Evolutionary conservation across 2,888 invertebrate species (phyloP).

Genomic region (Strigamia transsilvanica): DNA sequence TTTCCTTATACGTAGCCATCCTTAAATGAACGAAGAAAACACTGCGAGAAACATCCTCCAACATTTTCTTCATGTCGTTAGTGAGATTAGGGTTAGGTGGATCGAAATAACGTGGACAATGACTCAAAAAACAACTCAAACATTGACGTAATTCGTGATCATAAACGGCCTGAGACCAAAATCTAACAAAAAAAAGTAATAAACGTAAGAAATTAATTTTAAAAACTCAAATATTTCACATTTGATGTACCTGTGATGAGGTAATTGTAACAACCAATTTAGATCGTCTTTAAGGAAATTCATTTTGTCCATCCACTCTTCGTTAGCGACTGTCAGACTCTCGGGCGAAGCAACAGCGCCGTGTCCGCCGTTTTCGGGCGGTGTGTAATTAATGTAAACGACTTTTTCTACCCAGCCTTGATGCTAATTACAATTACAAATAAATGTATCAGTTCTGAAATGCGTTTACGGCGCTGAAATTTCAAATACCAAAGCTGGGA

Average conservation of each 20-base stretch:
- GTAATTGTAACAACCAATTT: constrained; percentile 73
- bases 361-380: constrained; percentile 62
- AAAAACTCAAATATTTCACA: not conserved
- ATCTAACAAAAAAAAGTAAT: too few relatives aligned
- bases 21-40: constrained; percentile 78
- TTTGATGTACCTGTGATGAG: constrained; percentile 71
- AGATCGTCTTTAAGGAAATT: constrained; percentile 73
- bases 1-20: constrained; percentile 80
- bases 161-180: constrained; percentile 70
- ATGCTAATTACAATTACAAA: constrained; percentile 64
- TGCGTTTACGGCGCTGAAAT: not conserved
- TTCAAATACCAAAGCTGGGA: constrained; percentile 69
- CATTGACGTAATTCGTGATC: constrained; percentile 72
- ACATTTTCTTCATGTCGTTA: constrained; percentile 68
- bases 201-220: constrained; percentile 55
- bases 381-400: constrained; percentile 70
- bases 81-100: constrained; percentile 64
- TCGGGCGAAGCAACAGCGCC: too few relatives aligned
- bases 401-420: constrained; percentile 70
- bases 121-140: constrained; percentile 77
- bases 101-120: constrained; percentile 75
- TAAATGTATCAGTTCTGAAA: constrained; percentile 56
- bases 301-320: constrained; percentile 74
- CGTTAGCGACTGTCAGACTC: constrained; percentile 63
- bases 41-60: constrained; percentile 69